Evolutionary conservation across 1,140 invertebrate genomes (phyloP), one percentile per base, ranked within the genome.

Genomic region (Parapsyche elsis): DNA sequence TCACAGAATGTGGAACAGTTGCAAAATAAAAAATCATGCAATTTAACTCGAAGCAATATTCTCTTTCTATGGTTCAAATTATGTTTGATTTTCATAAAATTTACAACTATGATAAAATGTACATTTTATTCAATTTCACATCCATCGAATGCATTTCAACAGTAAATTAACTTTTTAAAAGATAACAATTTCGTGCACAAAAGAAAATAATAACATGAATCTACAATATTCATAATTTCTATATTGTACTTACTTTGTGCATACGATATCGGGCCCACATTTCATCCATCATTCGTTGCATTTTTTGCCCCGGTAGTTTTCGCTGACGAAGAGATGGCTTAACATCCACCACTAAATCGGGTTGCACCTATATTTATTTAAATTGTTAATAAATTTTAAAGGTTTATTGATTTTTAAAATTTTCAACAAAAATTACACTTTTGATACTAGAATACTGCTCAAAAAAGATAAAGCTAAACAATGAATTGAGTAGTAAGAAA

Each of bases 301-400:
- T 89, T 86, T 96, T 95, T 78, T 97, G 95, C 85, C 98, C 96
- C 61, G 97, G 93, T 79, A 97, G 90, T 85, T 97, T 97, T 9
- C 94, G 91, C 84, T 96, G 95, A 23, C 95, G 92, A 61, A 95
- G 89, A 76, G 96, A 96, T 14, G 97, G 96, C 87, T 99, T 99
- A 81, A 98, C 94, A 86, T 99, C 98, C 14, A 99, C 98, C 44
- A 98, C 93, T 53, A 99, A 89, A 87, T 97, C 96, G 0, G 98
- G 98, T 81, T 91, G 91, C 12, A 91, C 91, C 88, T 89, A 80
- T 5, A 38, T 44, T 44, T 30, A 76, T 38, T 38, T 38, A 38
- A 79, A 19, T 4, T 78, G 14, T 38, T 0, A 70, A 9, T 78
- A 21, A 49, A 49, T 9, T 49, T 71, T 59, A 59, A 59, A 16